Base-by-base conservation (phyloP, 2,113 vertebrate genomes). In the Pteronura brasiliensis region DNA sequence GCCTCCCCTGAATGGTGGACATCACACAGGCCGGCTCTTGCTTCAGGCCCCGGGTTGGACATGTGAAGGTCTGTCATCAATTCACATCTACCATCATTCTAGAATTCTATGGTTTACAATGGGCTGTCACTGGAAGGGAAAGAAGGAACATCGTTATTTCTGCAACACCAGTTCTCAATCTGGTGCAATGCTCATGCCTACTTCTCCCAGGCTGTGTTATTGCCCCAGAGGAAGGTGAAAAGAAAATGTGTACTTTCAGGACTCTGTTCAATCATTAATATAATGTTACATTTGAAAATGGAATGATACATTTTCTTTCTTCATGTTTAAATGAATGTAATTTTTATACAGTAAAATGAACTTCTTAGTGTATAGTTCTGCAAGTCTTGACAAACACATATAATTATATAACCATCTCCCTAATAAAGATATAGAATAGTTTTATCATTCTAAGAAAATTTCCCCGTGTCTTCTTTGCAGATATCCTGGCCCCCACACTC, bases 281-380 rank as follows among this genome's bases (percentile, higher is more conserved):
- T n/a, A 57, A 61, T 59, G 67, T 74, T 83, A 93, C 13, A 84
- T 71, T 94, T 96, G n/a, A 52, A 96, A 84, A 61, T 25, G 31
- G 21, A 84, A 49, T 63, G 49, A 74, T 71, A 52, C 13, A 61
- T 55, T 74, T 1, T 6, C 36, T 85, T 93, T 74, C 74, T 79
- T 82, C 20, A 31, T 88, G 86, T 90, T 85, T 59, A 74, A 74
- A 11, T 63, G 39, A 79, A 7, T 36, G 4, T 63, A 65, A 72
- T 87, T 86, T 94, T 27, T 36, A n/a, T 65, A 85, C 12, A 72
- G 17, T 72, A 87, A 72, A 88, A 65, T 65, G 27, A 85, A 49
- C 6, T 61, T 96, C 84, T 69, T 71, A 63, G 39, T 57, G 34
- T 79, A 21, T 14, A 29, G n/a, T 81, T 81, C 47, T 84, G 3